Base-by-base conservation (phyloP, 2,113 vertebrate genomes). In the Heterotis niloticus region DNA sequence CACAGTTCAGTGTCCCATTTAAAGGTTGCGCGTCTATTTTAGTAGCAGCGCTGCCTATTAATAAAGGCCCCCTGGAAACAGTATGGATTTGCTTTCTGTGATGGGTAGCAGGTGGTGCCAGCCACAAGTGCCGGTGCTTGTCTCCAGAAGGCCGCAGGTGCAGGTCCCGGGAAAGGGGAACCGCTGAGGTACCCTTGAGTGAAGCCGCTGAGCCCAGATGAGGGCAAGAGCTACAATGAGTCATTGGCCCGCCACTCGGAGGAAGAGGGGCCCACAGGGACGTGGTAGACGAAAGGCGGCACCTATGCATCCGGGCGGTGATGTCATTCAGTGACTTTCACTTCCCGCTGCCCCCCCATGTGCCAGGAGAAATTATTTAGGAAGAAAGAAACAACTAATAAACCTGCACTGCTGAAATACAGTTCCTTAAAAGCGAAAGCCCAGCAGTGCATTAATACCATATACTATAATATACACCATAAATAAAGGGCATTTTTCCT, bases 401-500 rank as follows among this genome's bases (percentile, higher is more conserved):
- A 29, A 29, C 57, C 59, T 10, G 1, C 10, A n/a, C 13, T 13
- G 79, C 79, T 82, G 83, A 87, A 85, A 86, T 75, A 77, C 34
- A 68, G 77, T 77, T 81, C 83, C 84, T 86, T 84, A 83, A 83
- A 85, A 86, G 84, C 81, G 85, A 78, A 81, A 83, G 75, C 12
- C 23, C 82, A 56, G 64, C 82, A 70, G 81, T 85, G 85, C 81
- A 84, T 88, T 83, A 85, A 86, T 85, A 78, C 79, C 77, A 82
- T 71, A 82, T 14, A 57, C 75, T 81, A 75, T 81, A 57, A 75
- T 81, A 75, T 81, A 57, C 56, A 62, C 65, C 28, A 75, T 80
- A 78, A 83, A 80, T 80, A 66, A 44, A 81, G 64, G 85, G 83
- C 76, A 84, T 83, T 83, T 84, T 90, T 83, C 87, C 90, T 89